Base-by-base conservation (phyloP, 2,113 vertebrate species). In the Scomber colias region DNA sequence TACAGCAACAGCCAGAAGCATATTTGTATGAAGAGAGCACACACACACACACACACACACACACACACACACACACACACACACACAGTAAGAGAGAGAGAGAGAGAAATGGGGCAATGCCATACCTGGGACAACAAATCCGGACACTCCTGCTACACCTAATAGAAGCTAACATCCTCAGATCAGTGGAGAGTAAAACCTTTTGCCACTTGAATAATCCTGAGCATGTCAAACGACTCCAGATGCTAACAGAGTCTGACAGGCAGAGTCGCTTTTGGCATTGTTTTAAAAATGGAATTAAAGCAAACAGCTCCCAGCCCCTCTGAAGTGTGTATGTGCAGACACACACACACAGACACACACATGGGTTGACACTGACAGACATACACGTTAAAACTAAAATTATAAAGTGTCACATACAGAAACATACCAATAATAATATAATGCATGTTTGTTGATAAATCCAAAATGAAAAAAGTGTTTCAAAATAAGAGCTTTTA, bases 171-270 rank as follows among this genome's bases (percentile, higher is more conserved):
- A 77, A 72, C 76, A 49, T 86, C 75, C 85, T 63, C 82, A 70
- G 75, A 90, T 87, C 87, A 88, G 78, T 90, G 76, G 71, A 91
- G 89, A 89, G 85, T 86, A 65, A 92, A 90, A 86, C 82, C 84
- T 82, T 89, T 91, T 91, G 81, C 87, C 90, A 89, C 91, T 90
- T 89, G 90, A 91, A 90, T 93, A 90, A 92, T 90, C 85, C 56
- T 7, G 56, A 83, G 84, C 90, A 86, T 79, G 92, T 93, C 86
- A 88, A 87, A 86, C 77, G 66, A 87, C 75, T 86, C 70, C 82
- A 90, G 89, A 94, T 86, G 90, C 84, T 92, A 91, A 94, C 88
- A 16, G 53, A 63, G 62, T 85, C 79, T 87, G 92, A 92, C 90
- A 92, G 71, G 68, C 85, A 78, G 67, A 80, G 74, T 79, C 40